A percentile compares a stretch with the other conserved stretches of the same genome.
Conservation (phyloP, 2,797 vertebrate genomes). For the Sebastiscus albofasciatus region DNA sequence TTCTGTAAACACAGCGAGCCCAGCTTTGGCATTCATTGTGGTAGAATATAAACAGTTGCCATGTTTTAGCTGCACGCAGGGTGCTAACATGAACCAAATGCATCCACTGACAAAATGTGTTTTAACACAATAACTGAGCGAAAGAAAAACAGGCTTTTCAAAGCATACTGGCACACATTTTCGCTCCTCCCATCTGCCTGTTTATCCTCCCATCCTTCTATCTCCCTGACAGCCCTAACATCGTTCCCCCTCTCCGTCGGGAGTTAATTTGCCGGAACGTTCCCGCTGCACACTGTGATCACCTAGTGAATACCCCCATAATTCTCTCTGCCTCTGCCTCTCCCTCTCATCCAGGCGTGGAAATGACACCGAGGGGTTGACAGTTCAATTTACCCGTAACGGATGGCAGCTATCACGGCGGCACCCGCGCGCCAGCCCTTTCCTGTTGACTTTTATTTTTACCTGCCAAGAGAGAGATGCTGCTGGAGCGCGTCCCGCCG, state of each 20-base stretch:
- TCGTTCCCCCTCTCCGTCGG: slow-evolving; percentile 61
- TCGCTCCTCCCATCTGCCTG: slow-evolving; percentile 44
- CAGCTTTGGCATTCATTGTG: slow-evolving; percentile 8
- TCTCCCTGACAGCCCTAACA: slow-evolving; percentile 78
- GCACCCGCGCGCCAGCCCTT: slow-evolving; percentile 52
- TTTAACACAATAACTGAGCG: slow-evolving; percentile 18
- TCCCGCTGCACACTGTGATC: slow-evolving; percentile 83
- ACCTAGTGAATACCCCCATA: slow-evolving; percentile 86
- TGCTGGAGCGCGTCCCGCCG: slow-evolving; percentile 58
- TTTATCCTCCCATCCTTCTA: slow-evolving; percentile 79
- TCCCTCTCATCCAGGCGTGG: slow-evolving; percentile 82
- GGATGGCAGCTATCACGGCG: slow-evolving; percentile 90
- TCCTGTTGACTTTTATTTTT: slow-evolving; percentile 88
- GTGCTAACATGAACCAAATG: slow-evolving; percentile 46
- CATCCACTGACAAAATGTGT: slow-evolving; percentile 31
- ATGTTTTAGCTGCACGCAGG: slow-evolving; percentile 16
- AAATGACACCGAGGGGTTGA: slow-evolving; percentile 91
- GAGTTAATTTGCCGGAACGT: slow-evolving; percentile 87
- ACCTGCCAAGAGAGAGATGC: slow-evolving; percentile 69
- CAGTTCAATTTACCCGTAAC: slow-evolving; percentile 99
- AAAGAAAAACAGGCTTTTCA: slow-evolving; percentile 36
- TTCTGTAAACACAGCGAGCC: slow-evolving; percentile 22
- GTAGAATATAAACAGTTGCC: slow-evolving; percentile 18
- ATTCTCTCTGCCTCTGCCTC: slow-evolving; percentile 74
- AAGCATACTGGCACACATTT: slow-evolving; percentile 17